phyloP scores from a whole-genome alignment of 2,888 invertebrate genomes.

The Caenorhabditis sp. region DNA sequence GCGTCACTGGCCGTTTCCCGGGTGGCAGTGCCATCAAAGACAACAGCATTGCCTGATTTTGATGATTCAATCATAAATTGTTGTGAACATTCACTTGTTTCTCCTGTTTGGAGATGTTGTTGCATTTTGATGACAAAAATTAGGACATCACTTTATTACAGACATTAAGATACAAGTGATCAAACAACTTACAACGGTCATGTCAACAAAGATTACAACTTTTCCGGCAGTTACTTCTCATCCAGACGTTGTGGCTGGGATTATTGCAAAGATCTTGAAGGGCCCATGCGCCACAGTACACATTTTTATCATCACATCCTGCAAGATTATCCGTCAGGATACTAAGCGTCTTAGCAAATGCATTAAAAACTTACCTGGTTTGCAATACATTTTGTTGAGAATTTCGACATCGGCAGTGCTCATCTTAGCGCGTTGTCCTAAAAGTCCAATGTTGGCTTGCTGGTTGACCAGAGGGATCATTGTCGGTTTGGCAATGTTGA shows the following conservation, averaged over 20 bases:
- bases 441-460: slow-evolving; percentile 68
- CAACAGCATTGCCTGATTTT: slow-evolving; percentile 53
- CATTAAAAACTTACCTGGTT: slow-evolving; percentile 62
- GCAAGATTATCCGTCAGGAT: slow-evolving; percentile 20
- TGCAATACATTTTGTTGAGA: slow-evolving; percentile 80
- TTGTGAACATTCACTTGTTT: slow-evolving; percentile 43
- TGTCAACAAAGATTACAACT: slow-evolving; percentile 78
- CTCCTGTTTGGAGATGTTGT: too few relatives aligned
- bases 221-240: slow-evolving; percentile 78
- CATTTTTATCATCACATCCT: slow-evolving; percentile 78
- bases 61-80: slow-evolving; percentile 42
- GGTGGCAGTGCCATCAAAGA: slow-evolving; percentile 60
- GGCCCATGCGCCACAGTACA: slow-evolving; percentile 82
- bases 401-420: slow-evolving; percentile 76
- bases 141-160: too few relatives aligned
- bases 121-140: too few relatives aligned
- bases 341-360: too few relatives aligned
- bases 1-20: slow-evolving; percentile 55
- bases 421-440: slow-evolving; percentile 79
- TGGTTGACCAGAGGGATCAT: slow-evolving; percentile 78
- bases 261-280: slow-evolving; percentile 72
- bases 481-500: slow-evolving; percentile 74
- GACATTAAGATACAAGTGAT: slow-evolving; percentile 42
- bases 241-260: slow-evolving; percentile 74
- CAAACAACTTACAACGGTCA: neutral